Percentiles rank a stretch among this genome's conserved stretches.
Conservation (phyloP, 2,113 vertebrate species). For the Emydura subglobosa region DNA sequence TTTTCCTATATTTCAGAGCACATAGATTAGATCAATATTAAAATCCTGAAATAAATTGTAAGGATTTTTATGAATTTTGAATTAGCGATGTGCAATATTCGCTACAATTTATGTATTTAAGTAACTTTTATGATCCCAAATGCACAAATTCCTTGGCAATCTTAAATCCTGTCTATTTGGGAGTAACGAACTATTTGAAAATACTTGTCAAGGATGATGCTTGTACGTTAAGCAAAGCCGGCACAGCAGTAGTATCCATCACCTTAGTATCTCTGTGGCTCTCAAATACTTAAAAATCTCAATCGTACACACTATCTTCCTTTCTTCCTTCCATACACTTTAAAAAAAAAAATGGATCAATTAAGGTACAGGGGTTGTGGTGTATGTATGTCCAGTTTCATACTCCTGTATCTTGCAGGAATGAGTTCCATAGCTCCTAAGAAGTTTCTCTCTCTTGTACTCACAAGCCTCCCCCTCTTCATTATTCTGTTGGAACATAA, state of each 20-base stretch:
- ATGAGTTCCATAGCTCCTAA: neutral
- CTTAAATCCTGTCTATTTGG: neutral
- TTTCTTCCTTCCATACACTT: neutral
- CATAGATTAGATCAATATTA: neutral
- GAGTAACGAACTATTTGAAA: neutral
- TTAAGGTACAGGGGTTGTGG: neutral
- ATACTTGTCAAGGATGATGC: neutral
- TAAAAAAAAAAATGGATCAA: neutral
- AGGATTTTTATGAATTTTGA: neutral
- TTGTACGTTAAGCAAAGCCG: neutral
- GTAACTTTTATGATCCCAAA: neutral
- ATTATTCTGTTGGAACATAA: neutral
- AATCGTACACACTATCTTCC: neutral
- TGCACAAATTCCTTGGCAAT: neutral
- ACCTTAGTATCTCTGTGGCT: neutral
- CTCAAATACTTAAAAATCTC: neutral
- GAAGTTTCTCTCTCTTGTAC: slow-evolving; percentile 1
- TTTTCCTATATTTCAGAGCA: neutral
- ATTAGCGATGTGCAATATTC: neutral
- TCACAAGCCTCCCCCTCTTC: neutral
- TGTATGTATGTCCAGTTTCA: neutral
- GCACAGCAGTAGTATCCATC: neutral
- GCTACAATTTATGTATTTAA: neutral
- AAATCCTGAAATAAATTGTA: neutral
- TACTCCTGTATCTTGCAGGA: neutral